Conservation (phyloP, 2,797 vertebrate species). For the Danio albolineatus region DNA sequence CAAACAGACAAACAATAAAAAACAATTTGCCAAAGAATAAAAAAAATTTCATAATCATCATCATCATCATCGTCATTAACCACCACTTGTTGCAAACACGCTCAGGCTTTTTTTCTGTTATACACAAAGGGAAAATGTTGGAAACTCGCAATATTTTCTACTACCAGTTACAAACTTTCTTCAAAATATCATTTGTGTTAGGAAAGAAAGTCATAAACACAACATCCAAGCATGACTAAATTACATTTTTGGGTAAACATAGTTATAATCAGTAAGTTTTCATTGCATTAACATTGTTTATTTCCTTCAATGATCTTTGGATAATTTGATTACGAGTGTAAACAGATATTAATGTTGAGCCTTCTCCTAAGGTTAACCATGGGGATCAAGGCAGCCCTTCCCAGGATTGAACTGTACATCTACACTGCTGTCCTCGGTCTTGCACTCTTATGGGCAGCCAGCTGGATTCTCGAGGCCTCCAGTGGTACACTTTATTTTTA, state of each 20-base stretch:
- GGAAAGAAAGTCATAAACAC: too few relatives aligned
- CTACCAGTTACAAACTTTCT: too few relatives aligned
- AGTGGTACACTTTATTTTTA: conserved; percentile 79
- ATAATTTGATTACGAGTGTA: not conserved
- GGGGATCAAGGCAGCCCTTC: conserved; percentile 89
- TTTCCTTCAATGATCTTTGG: not conserved
- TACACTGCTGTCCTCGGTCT: conserved; percentile 85
- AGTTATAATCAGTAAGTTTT: not conserved
- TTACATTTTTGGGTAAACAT: too few relatives aligned
- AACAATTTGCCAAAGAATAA: too few relatives aligned
- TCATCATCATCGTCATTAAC: too few relatives aligned
- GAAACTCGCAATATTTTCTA: too few relatives aligned
- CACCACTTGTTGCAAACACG: too few relatives aligned
- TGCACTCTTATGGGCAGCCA: conserved; percentile 87
- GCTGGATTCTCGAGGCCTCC: conserved; percentile 90
- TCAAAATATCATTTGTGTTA: too few relatives aligned
- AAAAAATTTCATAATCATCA: too few relatives aligned
- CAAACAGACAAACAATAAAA: not conserved
- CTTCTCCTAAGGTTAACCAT: conserved; percentile 71
- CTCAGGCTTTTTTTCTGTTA: too few relatives aligned
- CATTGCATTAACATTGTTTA: not conserved
- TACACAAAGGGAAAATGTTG: too few relatives aligned
- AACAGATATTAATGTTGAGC: not conserved
- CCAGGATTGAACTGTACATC: conserved; percentile 88
- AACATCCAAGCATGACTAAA: too few relatives aligned